Percentiles rank a stretch among this genome's conserved stretches.
These are phyloP conservation scores for Trematocara stigmaticum DNA, from an alignment of 2,113 vertebrate genomes.

Conservation along the genomic window DNA sequence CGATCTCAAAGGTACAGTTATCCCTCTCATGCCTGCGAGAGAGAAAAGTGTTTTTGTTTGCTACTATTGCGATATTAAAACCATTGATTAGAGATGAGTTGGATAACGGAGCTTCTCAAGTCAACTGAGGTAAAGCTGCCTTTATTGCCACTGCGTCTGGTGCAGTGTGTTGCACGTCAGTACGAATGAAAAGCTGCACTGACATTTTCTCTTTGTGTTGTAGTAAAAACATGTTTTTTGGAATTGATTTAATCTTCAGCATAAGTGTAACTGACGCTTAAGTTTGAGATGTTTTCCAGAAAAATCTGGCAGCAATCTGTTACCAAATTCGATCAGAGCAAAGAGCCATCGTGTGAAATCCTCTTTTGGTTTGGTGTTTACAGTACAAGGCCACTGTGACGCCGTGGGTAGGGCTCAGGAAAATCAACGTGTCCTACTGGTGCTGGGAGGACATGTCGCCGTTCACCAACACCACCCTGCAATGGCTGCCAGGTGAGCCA, in stretches of 20 bases:
- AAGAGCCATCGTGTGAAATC: background rate
- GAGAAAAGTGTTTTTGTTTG: background rate
- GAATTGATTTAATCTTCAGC: background rate
- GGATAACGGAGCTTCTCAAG: background rate
- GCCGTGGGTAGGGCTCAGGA: conserved; percentile 94
- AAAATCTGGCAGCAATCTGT: background rate
- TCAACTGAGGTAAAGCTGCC: background rate
- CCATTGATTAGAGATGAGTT: conserved; percentile 23
- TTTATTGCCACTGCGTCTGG: background rate
- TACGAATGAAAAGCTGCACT: background rate
- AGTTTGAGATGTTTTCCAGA: background rate
- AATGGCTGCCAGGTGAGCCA: conserved; percentile 88
- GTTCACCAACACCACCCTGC: conserved; percentile 88
- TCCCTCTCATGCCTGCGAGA: background rate
- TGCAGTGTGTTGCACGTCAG: background rate
- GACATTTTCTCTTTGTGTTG: background rate
- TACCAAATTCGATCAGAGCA: background rate
- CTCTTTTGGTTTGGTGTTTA: background rate
- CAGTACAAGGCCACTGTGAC: conserved; percentile 84
- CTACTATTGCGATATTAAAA: background rate
- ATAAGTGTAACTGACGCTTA: background rate
- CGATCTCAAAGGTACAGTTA: background rate
- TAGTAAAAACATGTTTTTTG: background rate
- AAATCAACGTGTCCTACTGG: conserved; percentile 97
- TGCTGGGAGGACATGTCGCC: conserved; percentile 99